Conservation (phyloP, 2,113 vertebrate species). For the Xenopus laevis region DNA sequence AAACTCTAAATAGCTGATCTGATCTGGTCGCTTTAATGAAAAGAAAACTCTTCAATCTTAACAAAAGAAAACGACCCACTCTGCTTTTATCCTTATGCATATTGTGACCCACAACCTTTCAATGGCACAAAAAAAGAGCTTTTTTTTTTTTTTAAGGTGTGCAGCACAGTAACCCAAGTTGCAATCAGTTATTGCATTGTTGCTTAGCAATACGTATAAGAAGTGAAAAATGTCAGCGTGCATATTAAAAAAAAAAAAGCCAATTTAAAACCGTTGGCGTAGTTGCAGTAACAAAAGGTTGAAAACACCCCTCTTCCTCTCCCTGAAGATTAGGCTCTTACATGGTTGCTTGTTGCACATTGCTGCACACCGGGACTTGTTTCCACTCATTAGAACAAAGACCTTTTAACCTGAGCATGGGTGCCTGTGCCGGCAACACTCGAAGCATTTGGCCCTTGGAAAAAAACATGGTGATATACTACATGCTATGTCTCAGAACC, state of each 20-base stretch:
- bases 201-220: slow-evolving; percentile 1
- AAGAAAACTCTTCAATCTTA: too few species aligned
- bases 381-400: slow-evolving; percentile 32
- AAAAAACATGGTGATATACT: not conserved
- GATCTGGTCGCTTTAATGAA: too few species aligned
- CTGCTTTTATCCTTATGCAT: too few species aligned
- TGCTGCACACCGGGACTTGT: slow-evolving; percentile 3
- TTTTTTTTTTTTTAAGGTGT: too few species aligned
- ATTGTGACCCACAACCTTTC: too few species aligned
- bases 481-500: too few species aligned
- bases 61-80: too few species aligned
- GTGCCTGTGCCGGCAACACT: not conserved
- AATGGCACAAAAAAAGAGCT: too few species aligned
- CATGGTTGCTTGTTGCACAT: slow-evolving; percentile 20
- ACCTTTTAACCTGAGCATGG: slow-evolving; percentile 28
- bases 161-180: too few species aligned
- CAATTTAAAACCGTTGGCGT: not conserved
- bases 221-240: not conserved
- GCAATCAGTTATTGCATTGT: not conserved
- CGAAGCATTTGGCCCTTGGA: not conserved
- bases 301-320: not conserved
- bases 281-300: not conserved
- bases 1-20: too few species aligned
- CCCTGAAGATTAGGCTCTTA: slow-evolving; percentile 24
- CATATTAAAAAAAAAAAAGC: not conserved